Base-by-base conservation (phyloP, 2,797 vertebrate species). In the Clarias fuscus region DNA sequence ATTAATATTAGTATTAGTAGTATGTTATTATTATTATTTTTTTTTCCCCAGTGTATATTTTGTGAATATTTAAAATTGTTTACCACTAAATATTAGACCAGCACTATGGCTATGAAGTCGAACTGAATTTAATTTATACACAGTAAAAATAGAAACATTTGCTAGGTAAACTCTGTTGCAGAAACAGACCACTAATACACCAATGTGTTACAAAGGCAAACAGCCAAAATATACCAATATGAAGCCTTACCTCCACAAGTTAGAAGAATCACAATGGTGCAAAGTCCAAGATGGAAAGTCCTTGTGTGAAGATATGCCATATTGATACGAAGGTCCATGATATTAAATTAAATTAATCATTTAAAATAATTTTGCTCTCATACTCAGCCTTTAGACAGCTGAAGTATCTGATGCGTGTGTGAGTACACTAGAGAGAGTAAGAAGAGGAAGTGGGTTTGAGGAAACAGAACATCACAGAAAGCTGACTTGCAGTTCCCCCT, bases 391-490 rank as follows among this genome's bases (percentile, higher is more conserved):
- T 64, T 70, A 62, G 11, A 48, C 7, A 33, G 7, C 1, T 56
- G 59, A 59, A 43, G 40, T 15, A 77, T 67, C 70, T 79, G 43
- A 30, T 80, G 65, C 48, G 4, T 59, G 65, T 48, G 1, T 33
- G 17, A 6, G 40, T 27, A 48, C 6, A 33, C 1, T 53, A 77
- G 7, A 77, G 24, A 56, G 2, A 48, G 27, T 7, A 79, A 67
- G 33, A 0, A 82, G 82, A 64, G 86, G 86, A 89, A 88, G 84
- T 88, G 88, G 78, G 83, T 88, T 77, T 22, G 1, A 82, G 40
- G 81, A 85, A 82, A 82, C 73, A 40, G 84, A 85, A 89, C 82
- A 72, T 53, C 37, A 37, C 17, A 62, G 6, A 33, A 58, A 58
- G 48, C 30, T 40, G 11, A 59, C 10, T 37, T n/a, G 7, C n/a